These are phyloP conservation scores for Dendrolimus pini DNA, from an alignment of 2,888 invertebrate species.

Conservation along the genomic window DNA sequence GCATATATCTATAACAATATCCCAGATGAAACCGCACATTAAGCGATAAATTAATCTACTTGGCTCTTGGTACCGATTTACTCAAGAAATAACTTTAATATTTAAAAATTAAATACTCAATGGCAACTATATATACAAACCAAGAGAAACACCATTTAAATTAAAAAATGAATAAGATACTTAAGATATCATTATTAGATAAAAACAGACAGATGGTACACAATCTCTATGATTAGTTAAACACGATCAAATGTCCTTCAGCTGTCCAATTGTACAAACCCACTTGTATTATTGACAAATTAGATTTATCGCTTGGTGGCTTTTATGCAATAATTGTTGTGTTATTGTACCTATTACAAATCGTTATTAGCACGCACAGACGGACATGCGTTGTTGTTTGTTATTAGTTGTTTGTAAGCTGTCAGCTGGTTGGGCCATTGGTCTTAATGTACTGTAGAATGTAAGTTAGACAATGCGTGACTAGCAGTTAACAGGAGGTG, in stretches of 20 bases:
- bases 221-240: neutral
- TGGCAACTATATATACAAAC: no score
- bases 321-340: constrained; percentile 14
- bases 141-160: no score
- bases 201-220: neutral
- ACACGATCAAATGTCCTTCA: constrained; percentile 26
- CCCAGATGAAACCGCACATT: no score
- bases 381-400: neutral
- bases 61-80: no score
- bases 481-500: no score
- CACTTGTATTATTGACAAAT: constrained; percentile 33
- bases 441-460: neutral
- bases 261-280: constrained; percentile 27
- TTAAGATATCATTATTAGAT: no score
- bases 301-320: constrained; percentile 23
- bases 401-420: neutral
- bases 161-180: no score
- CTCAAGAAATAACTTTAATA: no score
- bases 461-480: no score
- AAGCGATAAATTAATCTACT: no score
- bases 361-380: neutral
- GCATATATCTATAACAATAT: no score
- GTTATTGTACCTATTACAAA: neutral
- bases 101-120: no score
- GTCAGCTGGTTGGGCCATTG: neutral